phyloP scores from a whole-genome alignment of 2,797 vertebrate genomes.

The Acipenser ruthenus region DNA sequence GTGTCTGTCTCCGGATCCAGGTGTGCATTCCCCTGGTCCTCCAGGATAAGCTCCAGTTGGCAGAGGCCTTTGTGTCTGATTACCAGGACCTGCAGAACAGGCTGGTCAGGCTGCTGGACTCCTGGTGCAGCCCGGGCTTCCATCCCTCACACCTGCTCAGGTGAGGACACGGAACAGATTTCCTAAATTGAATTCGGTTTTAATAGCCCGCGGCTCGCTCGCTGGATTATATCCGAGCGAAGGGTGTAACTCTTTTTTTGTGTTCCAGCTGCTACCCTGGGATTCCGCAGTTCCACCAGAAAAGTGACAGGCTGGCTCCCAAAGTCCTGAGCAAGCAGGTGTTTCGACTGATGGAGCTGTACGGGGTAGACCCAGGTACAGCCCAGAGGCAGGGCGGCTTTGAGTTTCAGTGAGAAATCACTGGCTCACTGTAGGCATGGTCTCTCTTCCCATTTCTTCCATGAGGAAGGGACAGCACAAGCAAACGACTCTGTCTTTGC shows the following conservation, averaged over 20 bases:
- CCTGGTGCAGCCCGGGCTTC: constrained; percentile 55
- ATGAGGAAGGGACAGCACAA: too few species aligned
- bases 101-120: constrained; percentile 56
- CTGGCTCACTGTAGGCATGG: too few species aligned
- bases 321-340: constrained; percentile 58
- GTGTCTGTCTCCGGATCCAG: constrained; percentile 30
- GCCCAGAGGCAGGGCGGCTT: too few species aligned
- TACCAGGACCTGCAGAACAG: constrained; percentile 42
- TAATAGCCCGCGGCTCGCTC: neutral
- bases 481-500: too few species aligned
- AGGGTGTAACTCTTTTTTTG: neutral
- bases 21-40: constrained; percentile 60
- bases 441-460: too few species aligned
- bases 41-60: constrained; percentile 52
- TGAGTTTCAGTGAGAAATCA: too few species aligned
- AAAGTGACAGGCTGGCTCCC: constrained; percentile 43
- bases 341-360: constrained; percentile 55
- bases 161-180: neutral
- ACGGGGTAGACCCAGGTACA: constrained; percentile 53
- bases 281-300: constrained; percentile 44
- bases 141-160: neutral
- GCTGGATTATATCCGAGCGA: neutral
- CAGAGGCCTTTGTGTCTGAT: constrained; percentile 49
- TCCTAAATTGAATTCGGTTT: neutral
- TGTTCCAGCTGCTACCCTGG: constrained; percentile 42